Conservation (phyloP, 2,888 invertebrate genomes). For the Eurytoma californica region DNA sequence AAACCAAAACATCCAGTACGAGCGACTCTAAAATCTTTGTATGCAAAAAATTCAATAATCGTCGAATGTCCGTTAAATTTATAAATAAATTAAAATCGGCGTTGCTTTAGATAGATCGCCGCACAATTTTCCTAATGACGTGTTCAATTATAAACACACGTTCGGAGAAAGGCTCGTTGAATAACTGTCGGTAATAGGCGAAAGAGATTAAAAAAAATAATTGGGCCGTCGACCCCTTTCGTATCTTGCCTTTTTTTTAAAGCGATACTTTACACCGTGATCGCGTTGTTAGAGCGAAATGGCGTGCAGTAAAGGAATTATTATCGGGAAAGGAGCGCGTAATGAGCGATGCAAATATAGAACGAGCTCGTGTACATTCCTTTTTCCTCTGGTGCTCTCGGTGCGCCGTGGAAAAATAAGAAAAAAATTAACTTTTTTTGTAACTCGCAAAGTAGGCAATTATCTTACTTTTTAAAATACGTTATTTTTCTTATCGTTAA, state of each 20-base stretch:
- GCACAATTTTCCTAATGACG: neutral
- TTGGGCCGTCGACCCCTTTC: neutral
- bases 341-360: conserved; percentile 5
- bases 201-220: neutral
- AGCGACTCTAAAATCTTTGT: neutral
- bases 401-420: no score
- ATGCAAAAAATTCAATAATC: conserved; percentile 29
- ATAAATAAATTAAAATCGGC: no score
- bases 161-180: neutral
- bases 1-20: neutral
- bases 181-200: neutral
- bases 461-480: no score
- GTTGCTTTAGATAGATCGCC: neutral
- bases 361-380: neutral
- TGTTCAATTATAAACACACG: neutral
- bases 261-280: neutral
- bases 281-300: conserved; percentile 5
- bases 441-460: no score
- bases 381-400: neutral
- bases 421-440: no score
- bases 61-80: no score
- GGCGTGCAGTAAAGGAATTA: conserved; percentile 5
- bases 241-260: neutral
- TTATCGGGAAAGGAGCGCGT: neutral
- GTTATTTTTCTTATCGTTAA: neutral